Percentiles rank a stretch among this genome's conserved stretches.
Conservation (phyloP, 2,888 invertebrate genomes). For the Busseola fusca region DNA sequence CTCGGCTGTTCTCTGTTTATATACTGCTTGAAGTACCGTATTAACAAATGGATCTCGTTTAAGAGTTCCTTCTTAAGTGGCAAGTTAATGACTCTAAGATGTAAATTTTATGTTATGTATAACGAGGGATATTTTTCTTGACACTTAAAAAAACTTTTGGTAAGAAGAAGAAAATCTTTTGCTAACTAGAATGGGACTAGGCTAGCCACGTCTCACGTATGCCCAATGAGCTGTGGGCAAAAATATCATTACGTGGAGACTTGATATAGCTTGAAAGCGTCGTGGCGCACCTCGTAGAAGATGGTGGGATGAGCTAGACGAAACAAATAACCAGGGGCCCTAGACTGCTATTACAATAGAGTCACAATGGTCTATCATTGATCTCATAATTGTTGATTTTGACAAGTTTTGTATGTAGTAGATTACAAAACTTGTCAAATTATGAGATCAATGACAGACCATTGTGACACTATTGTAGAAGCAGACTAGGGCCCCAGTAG, state of each 20-base stretch:
- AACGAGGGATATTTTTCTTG: neutral
- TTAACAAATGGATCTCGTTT: conserved; percentile 31
- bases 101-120: neutral
- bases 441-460: no score
- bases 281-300: no score
- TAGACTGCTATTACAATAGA: no score
- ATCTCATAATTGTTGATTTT: no score
- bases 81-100: conserved; percentile 1
- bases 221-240: neutral
- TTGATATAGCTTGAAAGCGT: neutral
- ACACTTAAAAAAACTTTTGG: neutral
- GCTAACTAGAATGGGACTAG: neutral
- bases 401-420: no score
- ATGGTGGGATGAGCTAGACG: no score
- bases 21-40: conserved; percentile 21
- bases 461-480: no score
- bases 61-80: conserved; percentile 7
- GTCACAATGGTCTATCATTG: no score
- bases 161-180: neutral
- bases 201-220: neutral
- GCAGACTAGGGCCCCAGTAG: no score
- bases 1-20: conserved; percentile 2
- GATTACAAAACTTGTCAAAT: no score
- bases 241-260: neutral
- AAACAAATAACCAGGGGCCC: no score